Percentiles rank a stretch among this genome's conserved stretches.
These are phyloP conservation scores for Aphidoletes aphidimyza DNA, from an alignment of 2,888 invertebrate species.

Conservation along the genomic window DNA sequence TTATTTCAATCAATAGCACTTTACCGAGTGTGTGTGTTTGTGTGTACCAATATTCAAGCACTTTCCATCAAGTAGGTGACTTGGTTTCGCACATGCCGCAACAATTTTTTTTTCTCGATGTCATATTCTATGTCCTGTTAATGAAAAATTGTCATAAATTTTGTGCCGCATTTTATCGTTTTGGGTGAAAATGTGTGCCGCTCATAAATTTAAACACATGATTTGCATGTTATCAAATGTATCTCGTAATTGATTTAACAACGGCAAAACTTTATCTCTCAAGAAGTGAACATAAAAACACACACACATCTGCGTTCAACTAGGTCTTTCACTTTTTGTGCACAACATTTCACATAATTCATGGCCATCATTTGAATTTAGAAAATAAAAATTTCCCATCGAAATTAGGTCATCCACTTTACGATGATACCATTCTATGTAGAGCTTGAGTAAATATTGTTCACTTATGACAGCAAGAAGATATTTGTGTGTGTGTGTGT, in stretches of 20 bases:
- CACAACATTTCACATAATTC: background rate
- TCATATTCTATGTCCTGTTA: background rate
- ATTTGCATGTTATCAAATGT: background rate
- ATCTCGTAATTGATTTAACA: background rate
- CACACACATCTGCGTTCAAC: background rate
- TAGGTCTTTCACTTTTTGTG: background rate
- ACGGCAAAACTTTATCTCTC: background rate
- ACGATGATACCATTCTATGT: background rate
- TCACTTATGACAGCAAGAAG: background rate
- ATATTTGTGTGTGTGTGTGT: background rate
- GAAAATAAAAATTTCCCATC: background rate
- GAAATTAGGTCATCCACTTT: constrained; percentile 25
- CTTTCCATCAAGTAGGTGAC: background rate
- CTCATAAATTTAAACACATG: background rate
- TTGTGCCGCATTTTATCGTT: too few species aligned
- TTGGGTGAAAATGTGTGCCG: background rate
- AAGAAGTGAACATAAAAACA: background rate
- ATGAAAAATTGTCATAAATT: too few species aligned
- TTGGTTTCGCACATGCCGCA: background rate
- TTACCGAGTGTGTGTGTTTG: background rate
- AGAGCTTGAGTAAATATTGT: constrained; percentile 8
- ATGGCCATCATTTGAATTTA: constrained; percentile 28
- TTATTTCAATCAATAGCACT: background rate
- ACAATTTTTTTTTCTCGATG: too few species aligned
- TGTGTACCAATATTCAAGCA: too few species aligned